Percentiles rank a stretch among this genome's conserved stretches.
Conservation (phyloP, 64 coral and sea anemone genomes). For the Actinia equina region DNA sequence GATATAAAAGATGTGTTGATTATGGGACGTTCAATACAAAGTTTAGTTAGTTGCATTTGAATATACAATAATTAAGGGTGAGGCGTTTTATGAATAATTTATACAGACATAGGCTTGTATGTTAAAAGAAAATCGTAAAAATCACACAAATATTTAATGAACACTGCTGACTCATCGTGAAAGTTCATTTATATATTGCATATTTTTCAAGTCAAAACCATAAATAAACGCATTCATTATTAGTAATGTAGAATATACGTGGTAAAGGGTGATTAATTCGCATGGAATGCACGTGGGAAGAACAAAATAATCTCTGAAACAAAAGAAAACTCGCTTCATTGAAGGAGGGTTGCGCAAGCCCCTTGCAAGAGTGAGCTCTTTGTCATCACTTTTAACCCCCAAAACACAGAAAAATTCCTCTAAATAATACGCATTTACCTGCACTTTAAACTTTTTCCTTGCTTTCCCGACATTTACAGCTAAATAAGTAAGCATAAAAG, state of each 20-base stretch:
- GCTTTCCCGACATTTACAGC: constrained; percentile 79
- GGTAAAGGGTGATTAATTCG: background rate
- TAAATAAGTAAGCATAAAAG: constrained; percentile 72
- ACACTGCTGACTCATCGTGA: too few species aligned
- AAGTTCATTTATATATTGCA: too few species aligned
- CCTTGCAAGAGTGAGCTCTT: background rate
- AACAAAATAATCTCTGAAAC: background rate
- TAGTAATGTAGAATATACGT: background rate
- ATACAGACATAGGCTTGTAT: too few species aligned
- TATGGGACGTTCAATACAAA: too few species aligned
- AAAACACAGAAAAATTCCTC: background rate
- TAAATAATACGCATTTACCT: constrained; percentile 52
- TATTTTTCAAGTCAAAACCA: background rate
- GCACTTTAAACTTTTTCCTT: constrained; percentile 80
- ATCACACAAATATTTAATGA: too few species aligned
- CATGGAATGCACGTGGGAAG: background rate
- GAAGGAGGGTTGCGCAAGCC: background rate
- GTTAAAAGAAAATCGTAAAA: too few species aligned
- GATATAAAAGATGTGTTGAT: too few species aligned
- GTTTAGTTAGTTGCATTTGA: too few species aligned
- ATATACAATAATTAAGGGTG: too few species aligned
- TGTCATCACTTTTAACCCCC: background rate
- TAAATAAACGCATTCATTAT: background rate
- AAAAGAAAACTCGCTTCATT: background rate
- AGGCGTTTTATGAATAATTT: too few species aligned